Evolutionary conservation across 2,113 vertebrate species (phyloP), one percentile per base, ranked within the genome.

Genomic region (Phyllopteryx taeniolatus): DNA sequence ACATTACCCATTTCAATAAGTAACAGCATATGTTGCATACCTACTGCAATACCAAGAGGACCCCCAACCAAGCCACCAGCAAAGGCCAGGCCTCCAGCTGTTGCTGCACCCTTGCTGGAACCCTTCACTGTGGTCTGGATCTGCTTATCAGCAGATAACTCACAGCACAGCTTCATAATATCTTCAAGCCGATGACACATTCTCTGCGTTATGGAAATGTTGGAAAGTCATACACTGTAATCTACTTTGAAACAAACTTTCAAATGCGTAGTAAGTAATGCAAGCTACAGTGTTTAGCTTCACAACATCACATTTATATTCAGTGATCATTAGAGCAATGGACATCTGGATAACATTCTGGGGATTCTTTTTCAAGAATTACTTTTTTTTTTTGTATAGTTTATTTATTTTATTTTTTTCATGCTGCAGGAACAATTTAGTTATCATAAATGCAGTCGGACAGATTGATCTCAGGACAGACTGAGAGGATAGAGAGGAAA

Each of bases 51-150:
- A 27, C 96, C 96, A 0, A 92, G 87, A 0, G 96, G 96, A 33
- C 96, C 96, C 2, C 93, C 95, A 0, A 98, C 15, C 49, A 98
- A 31, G 0, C 95, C 96, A 0, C 96, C 96, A 0, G 94, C 44
- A 2, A 98, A 94, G 14, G 96, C 95, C 5, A 93, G 87, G 0
- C 91, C 85, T 0, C 95, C 95, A 0, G 94, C 93, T 13, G 94
- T 59, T 42, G 94, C 70, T 0, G 95, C 95, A 1, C 94, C 95
- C 75, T 76, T 93, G 1, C 91, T 93, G 0, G 95, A 96, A 33
- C 94, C 90, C 33, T 81, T 92, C 13, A 95, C 77, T 0, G 96
- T 91, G 0, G 93, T 94, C 84, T 91, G 91, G 83, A 98, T 93
- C 22, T 94, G 93, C 75, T 91, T 92, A 57, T 91, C 74, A 62